Base-by-base conservation (phyloP, 2,113 vertebrate species). In the Catharus minimus region DNA sequence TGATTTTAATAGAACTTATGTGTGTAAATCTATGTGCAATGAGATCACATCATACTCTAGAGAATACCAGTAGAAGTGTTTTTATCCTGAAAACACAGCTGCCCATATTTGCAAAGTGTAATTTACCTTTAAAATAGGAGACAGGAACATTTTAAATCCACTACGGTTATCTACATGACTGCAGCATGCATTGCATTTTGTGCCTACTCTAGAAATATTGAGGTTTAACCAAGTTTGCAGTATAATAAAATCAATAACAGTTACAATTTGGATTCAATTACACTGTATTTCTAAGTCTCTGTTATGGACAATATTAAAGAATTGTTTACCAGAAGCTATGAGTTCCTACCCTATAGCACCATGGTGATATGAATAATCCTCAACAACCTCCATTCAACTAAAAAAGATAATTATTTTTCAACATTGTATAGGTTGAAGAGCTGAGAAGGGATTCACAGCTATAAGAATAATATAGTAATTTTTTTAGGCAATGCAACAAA, bases 1-100 rank as follows among this genome's bases (percentile, higher is more conserved):
- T 67, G 38, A 89, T 90, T 95, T 81, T 72, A 87, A 78, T 69
- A 72, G 50, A 82, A 90, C 57, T 69, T 94, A 83, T 43, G 39
- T 60, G 21, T 74, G 44, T 88, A 91, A 84, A 84, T 89, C 89
- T 23, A 4, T 55, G 32, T 36, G 49, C 67, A 66, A 27, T 66
- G 33, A 69, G 23, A 85, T 87, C 85, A 88, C 28, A 26, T 52
- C 85, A 36, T 83, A 46, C 39, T 43, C 65, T 50, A 36, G 33
- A 89, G 67, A 92, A 76, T 50, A 87, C 18, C 46, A 61, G 21
- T 49, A 86, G 50, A 88, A 68, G 6, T 27, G 30, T 8, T 85
- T 92, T 77, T 43, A 80, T 74, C 46, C 77, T 73, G 81, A 67
- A 94, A 85, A 85, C 52, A 82, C 27, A 82, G 52, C 53, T 90